These are phyloP conservation scores for Hypothenemus hampei DNA, from an alignment of 1,140 invertebrate genomes.

Conservation along the genomic window DNA sequence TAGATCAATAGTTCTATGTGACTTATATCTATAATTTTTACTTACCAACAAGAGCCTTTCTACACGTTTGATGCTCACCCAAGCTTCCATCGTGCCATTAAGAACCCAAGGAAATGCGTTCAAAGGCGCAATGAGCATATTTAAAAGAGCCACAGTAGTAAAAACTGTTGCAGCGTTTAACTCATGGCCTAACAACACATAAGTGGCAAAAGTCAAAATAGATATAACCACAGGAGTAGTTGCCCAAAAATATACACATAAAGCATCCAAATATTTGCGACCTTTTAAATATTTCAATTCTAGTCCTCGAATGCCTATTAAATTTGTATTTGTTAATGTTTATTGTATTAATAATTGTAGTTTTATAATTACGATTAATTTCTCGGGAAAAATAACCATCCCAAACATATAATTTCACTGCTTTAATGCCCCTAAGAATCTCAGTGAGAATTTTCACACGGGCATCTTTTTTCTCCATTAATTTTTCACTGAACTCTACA, in stretches of 20 bases:
- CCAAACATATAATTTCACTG: slow-evolving; percentile 92
- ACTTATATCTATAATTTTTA: too few species aligned
- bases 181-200: slow-evolving; percentile 74
- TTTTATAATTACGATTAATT: slow-evolving; percentile 46
- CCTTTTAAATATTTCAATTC: slow-evolving; percentile 76
- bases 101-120: slow-evolving; percentile 99
- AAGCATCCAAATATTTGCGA: slow-evolving; percentile 95
- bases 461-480: slow-evolving; percentile 90
- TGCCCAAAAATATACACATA: slow-evolving; percentile 99
- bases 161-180: slow-evolving; percentile 88
- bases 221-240: slow-evolving; percentile 95
- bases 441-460: slow-evolving; percentile 87
- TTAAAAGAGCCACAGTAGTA: slow-evolving; percentile 89
- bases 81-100: slow-evolving; percentile 92
- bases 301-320: slow-evolving; percentile 55
- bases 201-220: slow-evolving; percentile 85
- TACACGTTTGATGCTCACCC: slow-evolving; percentile 81
- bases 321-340: too few species aligned
- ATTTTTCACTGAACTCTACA: slow-evolving; percentile 73
- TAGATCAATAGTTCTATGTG: too few species aligned
- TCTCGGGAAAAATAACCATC: slow-evolving; percentile 75
- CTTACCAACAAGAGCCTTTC: slow-evolving; percentile 66
- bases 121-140: slow-evolving; percentile 92
- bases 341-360: too few species aligned
- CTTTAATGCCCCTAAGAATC: slow-evolving; percentile 78